Base-by-base conservation (phyloP, 2,797 vertebrate genomes). In the Anomalospiza imberbis region DNA sequence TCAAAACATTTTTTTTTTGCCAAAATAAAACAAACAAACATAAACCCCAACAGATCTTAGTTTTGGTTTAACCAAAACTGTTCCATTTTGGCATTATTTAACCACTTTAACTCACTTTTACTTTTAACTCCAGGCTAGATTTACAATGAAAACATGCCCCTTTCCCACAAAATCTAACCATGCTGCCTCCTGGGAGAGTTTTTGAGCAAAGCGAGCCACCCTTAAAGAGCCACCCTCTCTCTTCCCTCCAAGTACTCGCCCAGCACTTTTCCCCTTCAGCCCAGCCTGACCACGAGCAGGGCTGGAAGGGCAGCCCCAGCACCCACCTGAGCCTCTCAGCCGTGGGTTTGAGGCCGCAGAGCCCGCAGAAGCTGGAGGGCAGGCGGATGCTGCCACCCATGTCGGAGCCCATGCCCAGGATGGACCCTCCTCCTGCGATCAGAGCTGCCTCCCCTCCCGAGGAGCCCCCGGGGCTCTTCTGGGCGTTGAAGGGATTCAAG, bases 381-480 rank as follows among this genome's bases (percentile, higher is more conserved):
- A 99, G 97, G 36, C 98, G 98, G 94, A 98, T 91, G 57, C 98
- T 98, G 47, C 98, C 98, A 1, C 93, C 98, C 0, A 98, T 3
- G 17, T 99, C 98, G 0, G 91, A 96, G 47, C 98, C 98, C 0
- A 99, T 40, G 36, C 98, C 98, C 65, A 99, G 97, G 71, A 98
- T 28, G 24, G 98, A 98, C 65, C 98, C 98, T 17, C 98, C 98
- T 47, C 78, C 98, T 2, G 97, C 97, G 0, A 99, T 98, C 68
- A 99, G 98, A 68, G 98, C 98, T 22, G 90, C 98, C 75, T 99
- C 98, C 10, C 98, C 98, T 17, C 98, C 98, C 0, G 98, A 98
- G 5, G 98, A 99, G 44, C 98, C 98, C 7, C 98, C 98, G 0
- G 96, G 36, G 16, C 29, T 98, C 97, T 98, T 99, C 89, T 96